Conservation (phyloP, 92 coral and sea anemone genomes). For the Anthopleura xanthogrammica region DNA sequence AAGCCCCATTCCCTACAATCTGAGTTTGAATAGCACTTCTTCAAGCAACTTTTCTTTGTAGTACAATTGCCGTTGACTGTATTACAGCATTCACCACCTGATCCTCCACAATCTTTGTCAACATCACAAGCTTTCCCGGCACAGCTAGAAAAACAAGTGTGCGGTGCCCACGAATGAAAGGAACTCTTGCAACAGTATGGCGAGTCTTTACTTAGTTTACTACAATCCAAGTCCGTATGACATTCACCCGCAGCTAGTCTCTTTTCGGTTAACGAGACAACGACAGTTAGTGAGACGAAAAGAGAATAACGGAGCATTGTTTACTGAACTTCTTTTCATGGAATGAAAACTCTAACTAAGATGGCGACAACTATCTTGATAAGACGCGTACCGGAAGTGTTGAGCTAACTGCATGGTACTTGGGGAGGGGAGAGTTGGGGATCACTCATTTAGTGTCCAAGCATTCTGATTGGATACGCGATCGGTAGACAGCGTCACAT, state of each 20-base stretch:
- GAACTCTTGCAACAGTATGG: no score
- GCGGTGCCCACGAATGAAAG: no score
- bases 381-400: neutral
- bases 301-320: constrained; percentile 21
- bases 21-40: constrained; percentile 28
- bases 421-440: neutral
- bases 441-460: no score
- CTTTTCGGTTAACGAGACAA: constrained; percentile 1
- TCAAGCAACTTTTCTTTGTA: constrained; percentile 27
- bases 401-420: neutral
- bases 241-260: no score
- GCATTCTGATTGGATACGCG: no score
- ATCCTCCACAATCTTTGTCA: constrained; percentile 38
- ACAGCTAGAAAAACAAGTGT: no score
- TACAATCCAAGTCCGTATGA: no score
- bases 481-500: no score
- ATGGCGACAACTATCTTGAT: neutral
- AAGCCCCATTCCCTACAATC: neutral
- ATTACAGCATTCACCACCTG: constrained; percentile 38
- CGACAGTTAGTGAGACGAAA: constrained; percentile 21
- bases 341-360: neutral
- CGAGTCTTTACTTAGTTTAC: no score
- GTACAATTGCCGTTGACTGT: constrained; percentile 33
- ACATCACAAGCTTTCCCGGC: constrained; percentile 22
- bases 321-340: constrained; percentile 11